Conservation (phyloP, 2,888 invertebrate species). For the Osedax fenrisi region DNA sequence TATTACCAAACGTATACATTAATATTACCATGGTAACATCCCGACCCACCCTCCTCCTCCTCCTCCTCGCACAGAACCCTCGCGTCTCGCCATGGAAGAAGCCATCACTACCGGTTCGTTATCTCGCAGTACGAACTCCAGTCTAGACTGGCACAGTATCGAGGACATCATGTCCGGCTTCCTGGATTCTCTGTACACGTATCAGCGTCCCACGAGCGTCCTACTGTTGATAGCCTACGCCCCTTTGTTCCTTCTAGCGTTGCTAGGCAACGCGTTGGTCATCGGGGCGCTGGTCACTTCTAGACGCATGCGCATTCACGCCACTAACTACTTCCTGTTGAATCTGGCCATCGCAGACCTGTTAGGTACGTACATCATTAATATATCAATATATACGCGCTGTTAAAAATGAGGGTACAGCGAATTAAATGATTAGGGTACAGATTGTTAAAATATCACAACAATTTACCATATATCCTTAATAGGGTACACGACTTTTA, state of each 20-base stretch:
- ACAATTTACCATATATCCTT: no score
- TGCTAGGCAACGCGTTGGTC: constrained; percentile 41
- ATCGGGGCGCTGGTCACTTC: constrained; percentile 40
- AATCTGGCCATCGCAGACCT: constrained; percentile 43
- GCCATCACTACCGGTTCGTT: no score
- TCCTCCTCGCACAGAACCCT: constrained; percentile 39
- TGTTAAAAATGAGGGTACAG: no score
- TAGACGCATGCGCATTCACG: constrained; percentile 39
- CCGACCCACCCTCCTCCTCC: constrained; percentile 38
- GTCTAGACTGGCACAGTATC: background rate
- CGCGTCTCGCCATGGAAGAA: no score
- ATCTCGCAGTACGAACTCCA: no score
- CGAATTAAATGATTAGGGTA: no score
- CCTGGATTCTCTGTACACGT: constrained; percentile 32
- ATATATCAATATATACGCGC: no score
- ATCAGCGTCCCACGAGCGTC: constrained; percentile 38
- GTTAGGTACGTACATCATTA: constrained; percentile 41
- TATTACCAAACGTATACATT: no score
- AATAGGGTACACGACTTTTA: no score
- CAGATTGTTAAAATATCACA: no score
- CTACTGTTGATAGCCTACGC: constrained; percentile 39
- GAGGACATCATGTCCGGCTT: constrained; percentile 22
- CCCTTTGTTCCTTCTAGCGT: constrained; percentile 39
- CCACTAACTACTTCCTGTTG: constrained; percentile 43
- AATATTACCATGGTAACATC: no score